Evolutionary conservation across 2,797 vertebrate species (phyloP), one percentile per base, ranked within the genome.

Genomic region (Lutjanus argentimaculatus): DNA sequence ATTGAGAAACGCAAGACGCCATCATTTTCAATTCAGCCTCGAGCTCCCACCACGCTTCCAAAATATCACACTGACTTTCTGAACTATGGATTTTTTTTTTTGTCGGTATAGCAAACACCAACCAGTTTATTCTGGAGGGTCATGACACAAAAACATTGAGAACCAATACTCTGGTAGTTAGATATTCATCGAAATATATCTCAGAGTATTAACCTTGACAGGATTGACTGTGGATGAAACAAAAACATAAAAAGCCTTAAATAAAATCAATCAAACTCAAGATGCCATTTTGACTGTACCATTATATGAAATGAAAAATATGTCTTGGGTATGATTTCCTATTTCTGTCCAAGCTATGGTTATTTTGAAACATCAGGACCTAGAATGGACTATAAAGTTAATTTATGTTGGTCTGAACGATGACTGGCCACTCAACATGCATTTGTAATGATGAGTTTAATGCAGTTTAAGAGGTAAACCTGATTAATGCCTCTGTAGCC

Each of bases 401-500:
- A 21, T 2, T 49, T 19, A n/a, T 65, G 17, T 69, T 64, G 4
- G 19, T 19, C 46, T 58, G 19, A 64, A 52, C 19, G 57, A 16
- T 67, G 8, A 4, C 45, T 49, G 21, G 25, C 11, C 67, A 64
- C 21, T 82, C 22, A 46, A 40, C 5, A 2, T 82, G 19, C 36
- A 82, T 77, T 43, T 79, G 30, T 46, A 56, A 57, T 72, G 42
- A 73, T 77, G n/a, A 57, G n/a, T 69, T 55, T 52, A 76, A 72
- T 62, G 36, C 67, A 62, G 30, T 84, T 76, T 43, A 77, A 75
- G 22, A 82, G 62, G 17, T 64, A 72, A 73, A 82, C 8, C 40
- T 77, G 77, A 87, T 80, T 64, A 76, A 79, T 80, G 43, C 63
- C 25, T 7, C 6, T 65, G 49, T 42, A 53, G 63, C 53, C 71